Conservation (phyloP, 2,888 invertebrate genomes). For the Callosobruchus maculatus region DNA sequence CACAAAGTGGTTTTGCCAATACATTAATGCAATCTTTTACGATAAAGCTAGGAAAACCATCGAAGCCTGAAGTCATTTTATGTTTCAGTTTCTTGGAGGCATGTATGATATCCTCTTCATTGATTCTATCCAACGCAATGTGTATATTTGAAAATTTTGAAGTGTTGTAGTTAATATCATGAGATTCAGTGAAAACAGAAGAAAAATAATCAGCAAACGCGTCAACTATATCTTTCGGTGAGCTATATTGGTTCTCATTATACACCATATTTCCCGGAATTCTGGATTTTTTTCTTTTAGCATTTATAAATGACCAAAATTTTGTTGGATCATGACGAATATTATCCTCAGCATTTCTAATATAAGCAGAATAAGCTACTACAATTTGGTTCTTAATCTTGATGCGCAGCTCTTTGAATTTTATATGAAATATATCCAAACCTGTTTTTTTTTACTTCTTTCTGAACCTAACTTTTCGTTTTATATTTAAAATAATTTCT, state of each 20-base stretch:
- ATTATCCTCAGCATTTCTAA: neutral
- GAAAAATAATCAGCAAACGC: neutral
- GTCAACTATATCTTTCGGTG: neutral
- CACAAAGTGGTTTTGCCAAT: neutral
- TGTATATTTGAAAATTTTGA: neutral
- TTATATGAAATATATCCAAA: neutral
- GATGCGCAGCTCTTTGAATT: neutral
- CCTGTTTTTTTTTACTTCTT: neutral
- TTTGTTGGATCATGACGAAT: neutral
- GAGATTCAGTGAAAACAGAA: neutral
- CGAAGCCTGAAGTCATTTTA: neutral
- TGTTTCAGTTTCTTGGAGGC: neutral
- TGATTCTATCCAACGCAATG: neutral
- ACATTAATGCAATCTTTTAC: neutral
- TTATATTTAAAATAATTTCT: neutral
- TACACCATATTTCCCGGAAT: neutral
- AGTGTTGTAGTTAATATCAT: neutral
- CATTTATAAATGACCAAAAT: neutral
- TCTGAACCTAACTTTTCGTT: neutral
- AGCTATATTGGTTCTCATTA: neutral
- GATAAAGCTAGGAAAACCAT: neutral
- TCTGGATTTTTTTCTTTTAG: neutral
- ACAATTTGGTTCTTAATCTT: neutral
- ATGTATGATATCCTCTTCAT: neutral
- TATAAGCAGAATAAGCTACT: neutral